Conservation (phyloP, 1,140 invertebrate species). For the Caligus rogercresseyi region DNA sequence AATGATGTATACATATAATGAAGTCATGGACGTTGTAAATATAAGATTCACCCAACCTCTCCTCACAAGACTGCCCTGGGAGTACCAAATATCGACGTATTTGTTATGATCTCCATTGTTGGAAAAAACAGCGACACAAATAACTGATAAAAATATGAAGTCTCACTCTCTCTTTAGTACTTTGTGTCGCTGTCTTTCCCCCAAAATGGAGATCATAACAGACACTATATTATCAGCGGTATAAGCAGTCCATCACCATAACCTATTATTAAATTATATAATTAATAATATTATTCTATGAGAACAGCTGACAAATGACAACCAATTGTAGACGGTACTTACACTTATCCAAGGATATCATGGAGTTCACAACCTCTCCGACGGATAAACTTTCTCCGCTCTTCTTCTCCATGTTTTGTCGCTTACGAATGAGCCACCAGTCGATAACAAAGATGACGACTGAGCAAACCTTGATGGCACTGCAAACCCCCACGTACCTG, state of each 20-base stretch:
- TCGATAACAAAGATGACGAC: constrained; percentile 65
- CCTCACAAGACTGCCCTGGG: no score
- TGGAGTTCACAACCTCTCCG: constrained; percentile 60
- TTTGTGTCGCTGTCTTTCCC: not conserved
- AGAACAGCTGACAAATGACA: no score
- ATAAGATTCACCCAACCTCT: no score
- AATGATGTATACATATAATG: no score
- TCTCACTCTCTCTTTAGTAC: not conserved
- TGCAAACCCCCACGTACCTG: constrained; percentile 73
- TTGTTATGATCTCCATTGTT: no score
- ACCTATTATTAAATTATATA: not conserved
- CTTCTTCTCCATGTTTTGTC: constrained; percentile 46
- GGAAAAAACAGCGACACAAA: no score
- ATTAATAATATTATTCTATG: no score
- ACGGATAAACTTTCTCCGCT: constrained; percentile 45
- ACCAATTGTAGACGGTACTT: not conserved
- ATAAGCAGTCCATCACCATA: not conserved
- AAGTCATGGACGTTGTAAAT: no score
- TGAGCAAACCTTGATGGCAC: constrained; percentile 71
- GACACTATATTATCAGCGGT: no score
- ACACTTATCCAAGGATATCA: constrained; percentile 66
- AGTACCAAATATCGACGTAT: no score
- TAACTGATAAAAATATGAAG: not conserved
- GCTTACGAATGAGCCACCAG: constrained; percentile 63
- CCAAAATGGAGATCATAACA: not conserved